These are phyloP conservation scores for Lasioglossum vierecki DNA, from an alignment of 2,888 invertebrate genomes.

Conservation along the genomic window DNA sequence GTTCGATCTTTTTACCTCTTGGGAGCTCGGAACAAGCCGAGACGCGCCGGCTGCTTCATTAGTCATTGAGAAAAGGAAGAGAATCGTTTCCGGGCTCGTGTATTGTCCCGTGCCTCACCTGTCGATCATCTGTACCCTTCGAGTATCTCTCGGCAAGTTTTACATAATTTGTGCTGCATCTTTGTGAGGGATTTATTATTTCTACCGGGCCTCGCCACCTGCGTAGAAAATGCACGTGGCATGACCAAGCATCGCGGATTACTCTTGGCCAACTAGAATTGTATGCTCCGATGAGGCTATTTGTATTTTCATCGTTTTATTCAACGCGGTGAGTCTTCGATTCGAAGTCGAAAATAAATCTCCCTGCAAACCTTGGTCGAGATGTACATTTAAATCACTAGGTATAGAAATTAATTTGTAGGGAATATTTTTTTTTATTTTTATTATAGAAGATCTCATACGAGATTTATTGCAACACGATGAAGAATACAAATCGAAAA, in stretches of 20 bases:
- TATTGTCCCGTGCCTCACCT: slow-evolving; percentile 22
- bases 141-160: not conserved
- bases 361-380: too few species aligned
- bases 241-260: not conserved
- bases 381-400: too few species aligned
- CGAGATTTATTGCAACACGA: too few species aligned
- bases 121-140: slow-evolving; percentile 19
- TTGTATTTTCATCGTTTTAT: not conserved
- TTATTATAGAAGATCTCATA: too few species aligned
- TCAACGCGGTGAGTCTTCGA: too few species aligned
- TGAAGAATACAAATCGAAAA: too few species aligned
- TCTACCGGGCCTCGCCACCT: not conserved
- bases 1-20: slow-evolving; percentile 52
- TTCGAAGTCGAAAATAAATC: too few species aligned
- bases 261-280: not conserved
- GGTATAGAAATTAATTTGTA: too few species aligned
- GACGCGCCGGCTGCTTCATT: slow-evolving; percentile 57
- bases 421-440: too few species aligned
- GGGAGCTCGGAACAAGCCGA: slow-evolving; percentile 9
- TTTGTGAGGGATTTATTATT: not conserved
- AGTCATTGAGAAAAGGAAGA: slow-evolving; percentile 50
- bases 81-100: slow-evolving; percentile 40
- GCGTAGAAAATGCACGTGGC: not conserved
- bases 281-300: not conserved
- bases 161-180: not conserved